Percentiles rank a stretch among this genome's conserved stretches.
These are phyloP conservation scores for Hyla sarda DNA, from an alignment of 2,113 vertebrate genomes.

Conservation along the genomic window DNA sequence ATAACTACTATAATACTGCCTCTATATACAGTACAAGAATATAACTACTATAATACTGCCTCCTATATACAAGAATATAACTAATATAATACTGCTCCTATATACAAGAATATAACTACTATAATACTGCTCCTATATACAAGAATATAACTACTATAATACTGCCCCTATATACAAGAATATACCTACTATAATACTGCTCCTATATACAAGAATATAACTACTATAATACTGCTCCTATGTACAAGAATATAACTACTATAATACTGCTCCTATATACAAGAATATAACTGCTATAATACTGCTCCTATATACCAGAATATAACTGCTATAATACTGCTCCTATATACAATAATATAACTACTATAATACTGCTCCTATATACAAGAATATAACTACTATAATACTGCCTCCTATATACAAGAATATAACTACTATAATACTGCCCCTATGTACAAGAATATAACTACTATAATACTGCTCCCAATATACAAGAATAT, in stretches of 20 bases:
- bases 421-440: constrained; percentile 18
- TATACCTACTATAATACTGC: too few relatives aligned
- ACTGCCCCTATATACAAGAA: too few relatives aligned
- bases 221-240: too few relatives aligned
- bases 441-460: neutral
- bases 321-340: neutral
- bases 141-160: too few relatives aligned
- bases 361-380: constrained; percentile 5
- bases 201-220: too few relatives aligned
- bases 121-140: too few relatives aligned
- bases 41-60: neutral
- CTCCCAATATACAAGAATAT: too few relatives aligned
- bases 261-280: neutral
- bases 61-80: neutral
- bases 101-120: constrained; percentile 14
- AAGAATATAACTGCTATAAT: too few relatives aligned
- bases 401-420: constrained; percentile 1
- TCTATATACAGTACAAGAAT: too few relatives aligned
- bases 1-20: neutral
- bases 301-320: neutral
- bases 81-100: neutral
- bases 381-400: constrained; percentile 3
- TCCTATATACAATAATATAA: constrained; percentile 7
- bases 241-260: constrained; percentile 10
- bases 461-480: constrained; percentile 11